Evolutionary conservation across 2,113 vertebrate genomes (phyloP).

Genomic region (Hemichromis elongatus): DNA sequence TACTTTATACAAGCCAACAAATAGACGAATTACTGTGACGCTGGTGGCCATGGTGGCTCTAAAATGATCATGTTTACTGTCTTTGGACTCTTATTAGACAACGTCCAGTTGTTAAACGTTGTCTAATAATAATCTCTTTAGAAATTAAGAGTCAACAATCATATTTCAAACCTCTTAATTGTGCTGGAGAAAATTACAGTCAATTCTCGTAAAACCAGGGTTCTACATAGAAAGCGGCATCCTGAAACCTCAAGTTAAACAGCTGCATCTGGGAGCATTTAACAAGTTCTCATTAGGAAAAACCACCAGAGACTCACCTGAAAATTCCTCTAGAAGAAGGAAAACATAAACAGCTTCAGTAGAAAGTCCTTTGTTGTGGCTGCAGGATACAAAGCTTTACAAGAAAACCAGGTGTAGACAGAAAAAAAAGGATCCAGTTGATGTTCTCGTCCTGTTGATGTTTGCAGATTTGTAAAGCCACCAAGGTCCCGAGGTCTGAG

Average conservation of each 20-base stretch:
- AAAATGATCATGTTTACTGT: background rate
- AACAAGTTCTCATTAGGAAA: background rate
- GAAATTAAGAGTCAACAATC: background rate
- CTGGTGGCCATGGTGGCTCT: background rate
- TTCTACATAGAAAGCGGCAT: background rate
- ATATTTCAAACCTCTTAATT: background rate
- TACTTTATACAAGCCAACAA: background rate
- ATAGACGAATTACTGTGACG: background rate
- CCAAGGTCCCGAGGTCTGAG: constrained; percentile 8
- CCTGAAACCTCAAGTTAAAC: background rate
- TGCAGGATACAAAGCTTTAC: constrained; percentile 25
- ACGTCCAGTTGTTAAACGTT: background rate
- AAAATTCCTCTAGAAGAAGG: constrained; percentile 31
- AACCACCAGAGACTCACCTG: constrained; percentile 61
- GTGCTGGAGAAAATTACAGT: background rate
- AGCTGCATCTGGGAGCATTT: constrained; percentile 22
- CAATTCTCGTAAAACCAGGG: background rate
- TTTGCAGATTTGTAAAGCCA: constrained; percentile 43
- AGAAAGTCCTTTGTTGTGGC: background rate
- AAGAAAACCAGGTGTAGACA: constrained; percentile 1
- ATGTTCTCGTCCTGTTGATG: constrained; percentile 25
- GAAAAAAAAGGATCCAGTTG: constrained; percentile 50
- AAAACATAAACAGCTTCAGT: background rate
- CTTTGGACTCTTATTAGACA: background rate
- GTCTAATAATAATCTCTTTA: no score